Base-by-base conservation (phyloP, 2,113 vertebrate species). In the Austrofundulus limnaeus region DNA sequence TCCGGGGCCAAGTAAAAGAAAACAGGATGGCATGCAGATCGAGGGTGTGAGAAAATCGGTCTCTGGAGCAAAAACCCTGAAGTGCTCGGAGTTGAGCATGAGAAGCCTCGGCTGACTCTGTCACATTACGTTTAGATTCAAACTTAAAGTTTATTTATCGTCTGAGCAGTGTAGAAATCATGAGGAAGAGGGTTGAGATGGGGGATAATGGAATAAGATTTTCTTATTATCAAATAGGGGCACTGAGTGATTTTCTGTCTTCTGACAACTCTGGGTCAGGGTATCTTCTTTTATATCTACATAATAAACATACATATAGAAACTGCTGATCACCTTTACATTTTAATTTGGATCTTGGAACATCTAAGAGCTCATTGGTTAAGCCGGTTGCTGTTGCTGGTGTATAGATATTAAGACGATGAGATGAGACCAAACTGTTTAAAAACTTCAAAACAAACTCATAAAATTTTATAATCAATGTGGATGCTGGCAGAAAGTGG, bases 21-120 rank as follows among this genome's bases (percentile, higher is more conserved):
- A 13, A 88, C 85, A 85, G 88, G 89, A 88, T 82, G 83, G 69
- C 73, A 81, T 66, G 75, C 61, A 56, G 66, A 76, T 60, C 71
- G 68, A 84, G 79, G 64, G 80, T 86, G 84, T 84, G 85, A 85
- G 78, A 86, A 88, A 87, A 75, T 72, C 31, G 10, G 31, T 34
- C 31, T 75, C 81, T 71, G 78, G 31, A 34, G 31, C 10, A 63
- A 42, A 65, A 43, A 64, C 14, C 64, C 55, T 81, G 75, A 74
- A 54, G 19, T 47, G 37, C 66, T 67, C 1, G n/a, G 46, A 77
- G 61, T 72, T 57, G 50, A 63, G 59, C 34, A 9, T 14, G 47
- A 73, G 56, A 53, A 23, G 69, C 20, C 55, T 83, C 20, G 28
- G 49, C 53, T 24, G 42, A 66, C 59, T 20, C 57, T 50, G 72